Evolutionary conservation across 2,888 invertebrate genomes (phyloP).

Genomic region (Diarsia rubi): DNA sequence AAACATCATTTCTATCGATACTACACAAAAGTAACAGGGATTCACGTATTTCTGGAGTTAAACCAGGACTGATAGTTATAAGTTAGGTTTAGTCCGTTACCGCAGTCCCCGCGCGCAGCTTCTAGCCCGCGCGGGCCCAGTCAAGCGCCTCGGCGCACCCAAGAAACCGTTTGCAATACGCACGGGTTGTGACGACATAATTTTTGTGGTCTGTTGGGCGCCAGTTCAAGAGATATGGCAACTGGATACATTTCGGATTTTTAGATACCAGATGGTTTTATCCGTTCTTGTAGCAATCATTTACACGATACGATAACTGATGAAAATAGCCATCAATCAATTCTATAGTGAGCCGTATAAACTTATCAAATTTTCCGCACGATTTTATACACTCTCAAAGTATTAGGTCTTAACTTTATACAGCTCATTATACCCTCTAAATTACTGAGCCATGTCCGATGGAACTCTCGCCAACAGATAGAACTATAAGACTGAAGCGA

Average conservation of each 20-base stretch:
- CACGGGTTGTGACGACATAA: constrained; percentile 52
- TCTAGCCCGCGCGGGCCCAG: constrained; percentile 84
- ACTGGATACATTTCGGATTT: background rate
- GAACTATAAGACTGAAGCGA: constrained; percentile 85
- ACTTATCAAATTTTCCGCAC: constrained; percentile 50
- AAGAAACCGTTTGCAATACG: constrained; percentile 81
- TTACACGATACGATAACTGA: constrained; percentile 13
- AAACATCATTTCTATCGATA: background rate
- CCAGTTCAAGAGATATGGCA: constrained; percentile 33
- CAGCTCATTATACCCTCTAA: constrained; percentile 45
- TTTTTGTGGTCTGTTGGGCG: constrained; percentile 55
- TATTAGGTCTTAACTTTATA: constrained; percentile 45
- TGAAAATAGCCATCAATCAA: background rate
- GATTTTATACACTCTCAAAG: constrained; percentile 53
- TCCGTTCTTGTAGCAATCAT: constrained; percentile 3
- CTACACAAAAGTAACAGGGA: background rate
- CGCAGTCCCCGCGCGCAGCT: constrained; percentile 87
- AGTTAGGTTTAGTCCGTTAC: constrained; percentile 83
- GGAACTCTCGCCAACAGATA: constrained; percentile 51
- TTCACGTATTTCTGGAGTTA: constrained; percentile 45
- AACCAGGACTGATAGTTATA: constrained; percentile 64
- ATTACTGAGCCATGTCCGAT: constrained; percentile 37
- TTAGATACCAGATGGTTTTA: background rate
- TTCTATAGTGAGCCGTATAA: constrained; percentile 51
- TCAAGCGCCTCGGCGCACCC: constrained; percentile 83